Base-by-base conservation (phyloP, 2,888 invertebrate genomes). In the Patella ulyssiponensis region DNA sequence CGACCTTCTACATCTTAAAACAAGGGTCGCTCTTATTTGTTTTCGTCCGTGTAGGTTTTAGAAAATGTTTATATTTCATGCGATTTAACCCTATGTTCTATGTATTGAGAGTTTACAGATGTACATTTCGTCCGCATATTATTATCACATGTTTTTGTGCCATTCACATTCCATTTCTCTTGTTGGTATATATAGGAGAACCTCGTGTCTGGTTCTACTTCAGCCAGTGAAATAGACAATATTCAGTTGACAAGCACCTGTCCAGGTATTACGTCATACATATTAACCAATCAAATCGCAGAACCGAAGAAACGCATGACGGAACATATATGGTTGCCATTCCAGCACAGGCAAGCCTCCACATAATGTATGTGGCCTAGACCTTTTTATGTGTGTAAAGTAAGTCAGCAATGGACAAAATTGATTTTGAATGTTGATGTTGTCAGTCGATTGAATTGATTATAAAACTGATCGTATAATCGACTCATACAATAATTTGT, bases 191-290 rank as follows among this genome's bases (percentile, higher is more conserved):
- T 44, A 44, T 44, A 44, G 44, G 44, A 44, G 9, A 44, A 23
- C 64, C 20, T 20, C 23, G 11, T 64, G 23, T 64, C 64, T 64
- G 64, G 20, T 64, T 64, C 64, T 15, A 64, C 64, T 64, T 64
- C 11, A 3, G 14, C 14, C 12, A 64, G 20, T 64, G 64, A 23
- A 23, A 23, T 64, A 64, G 20, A 64, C 23, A 64, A 64, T 23
- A 64, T 64, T 44, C 20, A 64, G 20, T 23, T 64, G 64, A 64
- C 64, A 64, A 23, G 64, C 64, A 64, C 64, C 64, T 64, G 64
- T 64, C 11, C 64, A 64, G 64, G 64, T 64, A 23, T 64, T 20
- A 64, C 20, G 44, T 44, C 44, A 44, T 5, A 44, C 44, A 44
- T 44, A 44, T 44, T 44, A 44, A 44, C 44, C 44, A 44, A 44